Percentiles rank a stretch among this genome's conserved stretches.
These are phyloP conservation scores for Harlomillsia oculata DNA, from an alignment of 1,140 invertebrate species.

Conservation along the genomic window DNA sequence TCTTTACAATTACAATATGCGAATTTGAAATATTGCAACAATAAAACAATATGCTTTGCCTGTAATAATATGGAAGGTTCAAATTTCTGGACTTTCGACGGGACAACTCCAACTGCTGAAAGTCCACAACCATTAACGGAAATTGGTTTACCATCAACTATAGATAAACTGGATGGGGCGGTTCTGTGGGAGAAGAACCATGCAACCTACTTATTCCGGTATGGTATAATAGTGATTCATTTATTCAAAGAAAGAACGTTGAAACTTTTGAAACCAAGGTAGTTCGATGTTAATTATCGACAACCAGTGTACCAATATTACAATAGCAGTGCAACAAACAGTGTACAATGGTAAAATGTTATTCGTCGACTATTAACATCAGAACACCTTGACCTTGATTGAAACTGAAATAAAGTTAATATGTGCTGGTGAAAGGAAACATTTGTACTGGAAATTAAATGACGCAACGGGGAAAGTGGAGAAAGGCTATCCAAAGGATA, in stretches of 20 bases:
- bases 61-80: neutral
- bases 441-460: constrained; percentile 63
- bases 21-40: too few relatives aligned
- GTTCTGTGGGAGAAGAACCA: constrained; percentile 82
- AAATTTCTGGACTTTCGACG: constrained; percentile 60
- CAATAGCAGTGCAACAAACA: too few relatives aligned
- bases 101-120: constrained; percentile 54
- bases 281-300: neutral
- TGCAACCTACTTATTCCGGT: constrained; percentile 70
- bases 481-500: constrained; percentile 73
- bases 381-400: constrained; percentile 41
- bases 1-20: too few relatives aligned
- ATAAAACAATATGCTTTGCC: neutral
- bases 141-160: constrained; percentile 62
- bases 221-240: constrained; percentile 6
- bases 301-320: neutral
- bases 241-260: neutral
- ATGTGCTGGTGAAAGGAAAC: too few relatives aligned
- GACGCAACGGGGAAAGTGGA: constrained; percentile 54
- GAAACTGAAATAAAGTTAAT: too few relatives aligned
- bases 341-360: neutral
- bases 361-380: constrained; percentile 44
- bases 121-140: constrained; percentile 62
- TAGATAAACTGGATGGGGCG: constrained; percentile 75
- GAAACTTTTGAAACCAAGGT: neutral